Evolutionary conservation across 1,140 invertebrate species (phyloP).

Genomic region (Babylonia areolata): DNA sequence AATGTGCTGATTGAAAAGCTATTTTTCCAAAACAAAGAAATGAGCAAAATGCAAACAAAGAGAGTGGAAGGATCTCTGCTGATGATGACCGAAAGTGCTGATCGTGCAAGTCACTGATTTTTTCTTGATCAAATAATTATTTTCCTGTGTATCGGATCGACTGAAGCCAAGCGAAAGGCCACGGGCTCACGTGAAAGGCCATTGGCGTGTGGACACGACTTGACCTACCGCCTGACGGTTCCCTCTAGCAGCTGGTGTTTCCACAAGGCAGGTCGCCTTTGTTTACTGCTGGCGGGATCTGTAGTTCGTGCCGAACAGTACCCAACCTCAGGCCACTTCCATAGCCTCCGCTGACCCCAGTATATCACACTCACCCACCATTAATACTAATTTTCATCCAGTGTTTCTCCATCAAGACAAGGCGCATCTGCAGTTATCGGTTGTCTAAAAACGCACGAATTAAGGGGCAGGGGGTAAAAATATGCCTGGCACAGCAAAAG

Average conservation of each 20-base stretch:
- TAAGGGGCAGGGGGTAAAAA: neutral
- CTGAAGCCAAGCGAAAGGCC: no score
- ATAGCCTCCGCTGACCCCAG: neutral
- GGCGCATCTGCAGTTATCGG: no score
- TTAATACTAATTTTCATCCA: neutral
- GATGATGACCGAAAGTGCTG: no score
- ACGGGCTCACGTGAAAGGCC: neutral
- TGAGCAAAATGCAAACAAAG: no score
- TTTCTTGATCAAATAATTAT: no score
- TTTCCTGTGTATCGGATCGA: no score
- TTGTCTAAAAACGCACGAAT: no score
- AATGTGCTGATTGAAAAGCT: no score
- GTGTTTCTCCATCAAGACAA: neutral
- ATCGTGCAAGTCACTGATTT: no score
- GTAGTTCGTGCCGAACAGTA: neutral
- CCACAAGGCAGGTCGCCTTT: neutral
- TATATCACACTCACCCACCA: neutral
- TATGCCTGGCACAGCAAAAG: neutral
- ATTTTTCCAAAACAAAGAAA: no score
- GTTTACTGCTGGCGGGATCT: conserved; percentile 23
- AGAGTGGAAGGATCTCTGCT: no score
- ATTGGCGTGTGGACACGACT: neutral
- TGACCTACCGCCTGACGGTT: neutral
- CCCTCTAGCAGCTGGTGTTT: conserved; percentile 8
- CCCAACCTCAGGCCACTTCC: neutral